Conservation (phyloP, 2,888 invertebrate species). For the Drosophila recens region DNA sequence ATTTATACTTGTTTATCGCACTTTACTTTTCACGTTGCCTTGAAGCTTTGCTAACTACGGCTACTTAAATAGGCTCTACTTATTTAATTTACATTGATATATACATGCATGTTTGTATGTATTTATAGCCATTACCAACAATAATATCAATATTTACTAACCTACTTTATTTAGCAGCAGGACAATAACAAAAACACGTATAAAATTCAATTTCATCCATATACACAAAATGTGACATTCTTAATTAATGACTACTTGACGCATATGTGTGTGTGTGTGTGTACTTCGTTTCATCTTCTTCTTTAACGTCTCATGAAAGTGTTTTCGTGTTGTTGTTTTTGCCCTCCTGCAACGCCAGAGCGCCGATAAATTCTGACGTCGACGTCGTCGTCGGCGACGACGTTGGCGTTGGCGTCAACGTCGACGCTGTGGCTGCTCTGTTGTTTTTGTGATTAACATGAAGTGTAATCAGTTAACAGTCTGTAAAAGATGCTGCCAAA, state of each 20-base stretch:
- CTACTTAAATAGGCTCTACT: slow-evolving; percentile 18
- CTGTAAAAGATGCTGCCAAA: slow-evolving; percentile 37
- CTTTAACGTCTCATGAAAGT: slow-evolving; percentile 12
- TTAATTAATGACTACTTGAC: slow-evolving; percentile 26
- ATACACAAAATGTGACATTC: slow-evolving; percentile 43
- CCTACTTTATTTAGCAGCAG: slow-evolving; percentile 31
- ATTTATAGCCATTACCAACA: slow-evolving; percentile 15
- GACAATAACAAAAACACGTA: slow-evolving; percentile 33
- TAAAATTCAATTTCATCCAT: slow-evolving; percentile 20
- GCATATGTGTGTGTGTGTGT: slow-evolving; percentile 11
- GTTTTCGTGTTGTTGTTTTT: slow-evolving; percentile 31
- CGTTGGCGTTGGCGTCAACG: slow-evolving; percentile 22
- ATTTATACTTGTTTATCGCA: slow-evolving; percentile 17
- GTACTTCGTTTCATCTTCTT: neutral
- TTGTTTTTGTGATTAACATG: slow-evolving; percentile 32
- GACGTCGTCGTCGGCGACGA: slow-evolving; percentile 15
- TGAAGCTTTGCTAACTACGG: slow-evolving; percentile 28
- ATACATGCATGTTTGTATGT: neutral
- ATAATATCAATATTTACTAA: slow-evolving; percentile 36
- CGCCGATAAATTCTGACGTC: slow-evolving; percentile 52
- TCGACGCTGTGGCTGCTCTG: slow-evolving; percentile 19
- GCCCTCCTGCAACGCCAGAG: slow-evolving; percentile 55
- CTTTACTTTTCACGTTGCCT: slow-evolving; percentile 30
- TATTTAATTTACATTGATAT: slow-evolving; percentile 28
- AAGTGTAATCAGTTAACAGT: slow-evolving; percentile 57